Percentiles rank a stretch among this genome's conserved stretches.
Conservation (phyloP, 2,888 invertebrate genomes). For the Listrodromus nycthemerus region DNA sequence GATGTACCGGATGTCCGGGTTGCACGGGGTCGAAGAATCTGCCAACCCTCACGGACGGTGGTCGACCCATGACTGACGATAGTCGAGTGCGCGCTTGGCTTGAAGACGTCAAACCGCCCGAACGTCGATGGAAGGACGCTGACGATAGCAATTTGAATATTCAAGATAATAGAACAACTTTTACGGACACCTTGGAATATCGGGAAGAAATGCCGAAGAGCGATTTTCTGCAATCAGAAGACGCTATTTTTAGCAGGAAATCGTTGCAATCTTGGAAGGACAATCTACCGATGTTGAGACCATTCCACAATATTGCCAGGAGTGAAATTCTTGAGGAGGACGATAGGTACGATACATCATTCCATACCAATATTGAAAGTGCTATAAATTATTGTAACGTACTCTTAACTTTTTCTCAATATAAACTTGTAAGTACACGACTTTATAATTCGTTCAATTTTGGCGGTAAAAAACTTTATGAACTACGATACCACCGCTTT, state of each 20-base stretch:
- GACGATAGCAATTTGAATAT: constrained; percentile 71
- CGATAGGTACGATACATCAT: constrained; percentile 67
- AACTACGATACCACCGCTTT: no score
- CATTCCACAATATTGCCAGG: constrained; percentile 76
- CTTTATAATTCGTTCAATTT: no score
- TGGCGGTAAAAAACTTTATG: no score
- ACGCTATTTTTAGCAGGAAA: constrained; percentile 41
- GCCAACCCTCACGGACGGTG: constrained; percentile 69
- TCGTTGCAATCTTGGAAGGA: constrained; percentile 75
- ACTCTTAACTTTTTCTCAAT: not conserved
- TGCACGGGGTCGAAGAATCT: constrained; percentile 84
- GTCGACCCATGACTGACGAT: constrained; percentile 77
- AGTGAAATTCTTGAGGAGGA: constrained; percentile 80
- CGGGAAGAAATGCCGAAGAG: constrained; percentile 74
- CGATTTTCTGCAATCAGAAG: constrained; percentile 69
- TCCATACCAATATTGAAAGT: not conserved
- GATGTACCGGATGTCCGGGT: constrained; percentile 89
- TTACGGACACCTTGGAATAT: constrained; percentile 74
- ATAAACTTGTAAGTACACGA: not conserved
- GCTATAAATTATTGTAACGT: not conserved
- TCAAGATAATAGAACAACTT: constrained; percentile 71
- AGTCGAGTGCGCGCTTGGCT: constrained; percentile 82
- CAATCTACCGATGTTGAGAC: constrained; percentile 75
- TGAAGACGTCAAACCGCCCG: constrained; percentile 80
- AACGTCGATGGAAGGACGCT: constrained; percentile 76